These are phyloP conservation scores for Eulemur mongoz DNA, from an alignment of 2,797 vertebrate genomes.

Conservation along the genomic window DNA sequence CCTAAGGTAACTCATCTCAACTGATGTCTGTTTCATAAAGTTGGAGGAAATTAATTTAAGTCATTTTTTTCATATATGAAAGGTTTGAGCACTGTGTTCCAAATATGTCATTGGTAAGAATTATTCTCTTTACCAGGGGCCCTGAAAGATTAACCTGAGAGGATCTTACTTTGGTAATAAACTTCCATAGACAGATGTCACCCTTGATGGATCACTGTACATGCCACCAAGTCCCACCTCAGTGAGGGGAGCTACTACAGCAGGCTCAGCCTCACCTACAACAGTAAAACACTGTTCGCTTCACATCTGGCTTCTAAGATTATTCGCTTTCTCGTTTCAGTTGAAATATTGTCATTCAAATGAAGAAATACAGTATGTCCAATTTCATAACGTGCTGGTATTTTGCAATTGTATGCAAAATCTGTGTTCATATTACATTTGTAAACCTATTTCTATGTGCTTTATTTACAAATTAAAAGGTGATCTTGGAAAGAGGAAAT, in stretches of 20 bases:
- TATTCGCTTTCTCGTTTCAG: neutral
- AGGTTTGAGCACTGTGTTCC: neutral
- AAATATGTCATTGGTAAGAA: neutral
- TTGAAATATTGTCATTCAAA: neutral
- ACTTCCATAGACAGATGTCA: fast-evolving
- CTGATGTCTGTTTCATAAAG: neutral
- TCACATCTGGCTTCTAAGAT: neutral
- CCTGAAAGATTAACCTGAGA: no score
- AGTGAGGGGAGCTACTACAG: no score
- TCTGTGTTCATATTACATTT: neutral
- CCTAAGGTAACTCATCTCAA: neutral
- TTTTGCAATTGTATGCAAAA: neutral
- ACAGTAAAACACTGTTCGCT: no score
- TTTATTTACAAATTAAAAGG: neutral
- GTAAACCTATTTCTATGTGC: neutral
- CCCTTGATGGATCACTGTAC: fast-evolving
- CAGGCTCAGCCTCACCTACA: no score
- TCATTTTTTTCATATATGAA: neutral
- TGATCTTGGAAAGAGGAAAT: neutral
- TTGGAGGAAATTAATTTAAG: neutral
- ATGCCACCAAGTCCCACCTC: fast-evolving
- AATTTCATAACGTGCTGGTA: neutral
- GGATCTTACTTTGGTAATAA: no score
- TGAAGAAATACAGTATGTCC: neutral
- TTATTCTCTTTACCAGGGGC: neutral